phyloP scores from a whole-genome alignment of 2,113 vertebrate species.

The Pontoporia blainvillei region DNA sequence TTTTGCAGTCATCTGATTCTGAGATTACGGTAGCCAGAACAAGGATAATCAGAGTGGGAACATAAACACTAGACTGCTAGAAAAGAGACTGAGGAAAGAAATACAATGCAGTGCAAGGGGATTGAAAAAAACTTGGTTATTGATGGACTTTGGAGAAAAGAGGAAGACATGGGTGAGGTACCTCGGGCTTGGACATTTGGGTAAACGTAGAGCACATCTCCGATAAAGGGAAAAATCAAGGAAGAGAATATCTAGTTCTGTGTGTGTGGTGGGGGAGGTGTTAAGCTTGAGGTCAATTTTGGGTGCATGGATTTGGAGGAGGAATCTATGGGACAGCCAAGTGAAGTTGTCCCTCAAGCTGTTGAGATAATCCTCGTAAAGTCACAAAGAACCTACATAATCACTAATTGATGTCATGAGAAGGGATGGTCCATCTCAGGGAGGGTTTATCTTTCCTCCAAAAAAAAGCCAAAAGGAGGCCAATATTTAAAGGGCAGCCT shows the following conservation, averaged over 20 bases:
- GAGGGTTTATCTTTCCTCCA: neutral
- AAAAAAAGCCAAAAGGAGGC: neutral
- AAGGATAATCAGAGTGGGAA: neutral
- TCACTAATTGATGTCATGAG: neutral
- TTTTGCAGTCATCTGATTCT: neutral
- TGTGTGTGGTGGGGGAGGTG: rapidly evolving
- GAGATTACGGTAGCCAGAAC: neutral
- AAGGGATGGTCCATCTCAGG: neutral
- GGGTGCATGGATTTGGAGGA: neutral
- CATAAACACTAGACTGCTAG: neutral
- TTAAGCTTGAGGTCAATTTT: neutral
- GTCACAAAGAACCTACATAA: neutral
- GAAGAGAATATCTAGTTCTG: neutral
- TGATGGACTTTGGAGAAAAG: neutral
- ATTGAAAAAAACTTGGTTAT: neutral
- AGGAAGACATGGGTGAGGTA: neutral
- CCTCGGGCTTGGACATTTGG: neutral
- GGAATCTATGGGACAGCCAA: neutral
- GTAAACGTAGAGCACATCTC: neutral
- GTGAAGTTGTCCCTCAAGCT: neutral
- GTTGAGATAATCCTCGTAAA: neutral
- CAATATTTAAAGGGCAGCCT: neutral
- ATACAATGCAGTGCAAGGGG: rapidly evolving
- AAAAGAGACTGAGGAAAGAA: neutral
- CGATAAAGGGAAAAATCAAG: neutral